A percentile compares a stretch with the other conserved stretches of the same genome.
Conservation (phyloP, 2,888 invertebrate species). For the Dolichomitus sp. region DNA sequence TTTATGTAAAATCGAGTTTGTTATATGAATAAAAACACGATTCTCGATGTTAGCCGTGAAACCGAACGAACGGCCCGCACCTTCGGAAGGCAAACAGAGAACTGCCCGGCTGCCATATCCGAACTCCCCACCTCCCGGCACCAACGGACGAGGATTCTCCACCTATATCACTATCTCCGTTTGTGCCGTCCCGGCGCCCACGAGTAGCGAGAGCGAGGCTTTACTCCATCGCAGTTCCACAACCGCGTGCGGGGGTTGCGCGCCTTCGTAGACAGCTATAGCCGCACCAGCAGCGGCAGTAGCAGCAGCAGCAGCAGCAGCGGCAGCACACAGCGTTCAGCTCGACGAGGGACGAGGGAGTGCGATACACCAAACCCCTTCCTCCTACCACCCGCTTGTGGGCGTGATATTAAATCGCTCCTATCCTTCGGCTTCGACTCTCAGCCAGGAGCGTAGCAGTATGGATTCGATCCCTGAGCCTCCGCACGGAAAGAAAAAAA, state of each 20-base stretch:
- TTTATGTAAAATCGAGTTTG: constrained; percentile 23
- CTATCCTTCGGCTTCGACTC: constrained; percentile 74
- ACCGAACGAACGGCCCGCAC: constrained; percentile 81
- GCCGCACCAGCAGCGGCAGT: constrained; percentile 19
- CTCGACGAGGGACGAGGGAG: constrained; percentile 8
- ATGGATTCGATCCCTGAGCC: constrained; percentile 39
- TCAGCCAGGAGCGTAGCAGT: constrained; percentile 65
- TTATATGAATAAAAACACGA: constrained; percentile 50
- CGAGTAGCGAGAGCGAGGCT: neutral
- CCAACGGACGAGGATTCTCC: constrained; percentile 55
- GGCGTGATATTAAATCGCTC: constrained; percentile 85
- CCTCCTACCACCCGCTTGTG: constrained; percentile 72
- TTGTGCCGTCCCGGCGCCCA: constrained; percentile 29
- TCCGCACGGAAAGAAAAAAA: no score
- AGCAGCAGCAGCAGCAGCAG: constrained; percentile 4
- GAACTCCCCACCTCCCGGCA: constrained; percentile 77
- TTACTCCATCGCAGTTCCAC: constrained; percentile 27
- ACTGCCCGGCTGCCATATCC: constrained; percentile 85
- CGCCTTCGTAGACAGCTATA: neutral
- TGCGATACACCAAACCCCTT: constrained; percentile 35
- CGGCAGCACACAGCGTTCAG: constrained; percentile 17
- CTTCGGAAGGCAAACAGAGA: constrained; percentile 84
- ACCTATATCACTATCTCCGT: constrained; percentile 42
- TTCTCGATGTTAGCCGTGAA: constrained; percentile 60
- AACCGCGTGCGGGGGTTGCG: constrained; percentile 17